A percentile compares a stretch with the other conserved stretches of the same genome.
Evolutionary conservation across 2,113 vertebrate genomes (phyloP).

Genomic region (Barnardius zonarius): DNA sequence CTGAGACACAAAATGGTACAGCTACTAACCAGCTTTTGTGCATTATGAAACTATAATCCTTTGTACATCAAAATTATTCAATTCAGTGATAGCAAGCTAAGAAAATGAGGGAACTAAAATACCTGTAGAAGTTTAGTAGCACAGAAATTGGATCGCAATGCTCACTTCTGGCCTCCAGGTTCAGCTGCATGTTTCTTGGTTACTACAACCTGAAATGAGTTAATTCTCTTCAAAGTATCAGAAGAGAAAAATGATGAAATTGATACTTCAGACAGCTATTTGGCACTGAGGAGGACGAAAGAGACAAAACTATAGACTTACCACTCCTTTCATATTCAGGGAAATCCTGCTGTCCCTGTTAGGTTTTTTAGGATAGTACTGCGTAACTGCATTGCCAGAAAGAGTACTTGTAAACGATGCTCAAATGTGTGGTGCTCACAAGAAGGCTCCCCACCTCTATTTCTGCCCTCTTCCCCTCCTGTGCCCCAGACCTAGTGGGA

Average conservation of each 20-base stretch:
- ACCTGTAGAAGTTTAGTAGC: neutral
- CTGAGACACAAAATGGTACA: neutral
- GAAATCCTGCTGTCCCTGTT: neutral
- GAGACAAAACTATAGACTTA: neutral
- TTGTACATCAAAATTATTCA: neutral
- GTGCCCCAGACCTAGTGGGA: neutral
- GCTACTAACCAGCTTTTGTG: neutral
- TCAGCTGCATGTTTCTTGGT: neutral
- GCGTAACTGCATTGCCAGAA: neutral
- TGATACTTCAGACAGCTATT: neutral
- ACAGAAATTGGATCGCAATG: neutral
- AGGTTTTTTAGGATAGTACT: neutral
- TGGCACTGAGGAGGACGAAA: neutral
- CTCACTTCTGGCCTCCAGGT: neutral
- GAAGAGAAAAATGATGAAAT: neutral
- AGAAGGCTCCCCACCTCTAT: neutral
- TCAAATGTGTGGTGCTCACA: fast-evolving
- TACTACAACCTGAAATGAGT: neutral
- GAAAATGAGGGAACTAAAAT: neutral
- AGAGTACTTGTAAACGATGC: neutral
- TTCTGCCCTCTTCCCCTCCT: neutral
- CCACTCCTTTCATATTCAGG: neutral
- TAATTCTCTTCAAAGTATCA: neutral
- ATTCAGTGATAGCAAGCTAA: neutral
- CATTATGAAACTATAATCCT: neutral